These are phyloP conservation scores for Thomomys bottae DNA, from an alignment of 2,113 vertebrate species.

Conservation along the genomic window DNA sequence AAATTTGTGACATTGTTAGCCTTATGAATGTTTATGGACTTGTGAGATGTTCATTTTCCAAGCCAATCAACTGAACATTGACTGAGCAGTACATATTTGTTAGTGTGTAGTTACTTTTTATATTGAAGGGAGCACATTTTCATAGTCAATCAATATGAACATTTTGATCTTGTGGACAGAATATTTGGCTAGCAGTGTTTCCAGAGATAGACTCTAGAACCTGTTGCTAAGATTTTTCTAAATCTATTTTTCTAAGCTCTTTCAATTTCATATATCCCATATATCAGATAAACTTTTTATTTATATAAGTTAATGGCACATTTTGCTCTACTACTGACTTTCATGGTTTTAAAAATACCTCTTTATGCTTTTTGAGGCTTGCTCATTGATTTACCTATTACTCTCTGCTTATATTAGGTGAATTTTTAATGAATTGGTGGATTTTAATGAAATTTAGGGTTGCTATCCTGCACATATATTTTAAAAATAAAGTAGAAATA, in stretches of 20 bases:
- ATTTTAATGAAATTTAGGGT: not conserved
- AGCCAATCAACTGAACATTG: not conserved
- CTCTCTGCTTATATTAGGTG: not conserved
- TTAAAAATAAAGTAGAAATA: conserved; percentile 26
- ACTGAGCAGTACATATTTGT: not conserved
- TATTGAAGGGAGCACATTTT: not conserved
- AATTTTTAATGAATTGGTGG: not conserved
- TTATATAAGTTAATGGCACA: conserved; percentile 2
- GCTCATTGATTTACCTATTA: not conserved
- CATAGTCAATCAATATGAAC: not conserved
- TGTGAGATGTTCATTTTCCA: not conserved
- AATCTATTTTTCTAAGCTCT: not conserved
- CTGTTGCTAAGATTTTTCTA: not conserved
- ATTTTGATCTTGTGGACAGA: not conserved
- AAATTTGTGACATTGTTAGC: conserved; percentile 18
- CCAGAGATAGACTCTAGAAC: not conserved
- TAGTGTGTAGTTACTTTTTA: conserved; percentile 10
- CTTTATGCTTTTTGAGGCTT: not conserved
- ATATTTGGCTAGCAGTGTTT: not conserved
- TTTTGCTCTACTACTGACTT: not conserved
- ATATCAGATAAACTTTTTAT: not conserved
- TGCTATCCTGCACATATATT: not conserved
- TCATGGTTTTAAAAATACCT: not conserved
- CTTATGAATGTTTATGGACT: rapidly evolving
- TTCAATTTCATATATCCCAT: not conserved